Evolutionary conservation across 2,888 invertebrate species (phyloP), one percentile per base, ranked within the genome.

Genomic region (Clistopyga incitator): DNA sequence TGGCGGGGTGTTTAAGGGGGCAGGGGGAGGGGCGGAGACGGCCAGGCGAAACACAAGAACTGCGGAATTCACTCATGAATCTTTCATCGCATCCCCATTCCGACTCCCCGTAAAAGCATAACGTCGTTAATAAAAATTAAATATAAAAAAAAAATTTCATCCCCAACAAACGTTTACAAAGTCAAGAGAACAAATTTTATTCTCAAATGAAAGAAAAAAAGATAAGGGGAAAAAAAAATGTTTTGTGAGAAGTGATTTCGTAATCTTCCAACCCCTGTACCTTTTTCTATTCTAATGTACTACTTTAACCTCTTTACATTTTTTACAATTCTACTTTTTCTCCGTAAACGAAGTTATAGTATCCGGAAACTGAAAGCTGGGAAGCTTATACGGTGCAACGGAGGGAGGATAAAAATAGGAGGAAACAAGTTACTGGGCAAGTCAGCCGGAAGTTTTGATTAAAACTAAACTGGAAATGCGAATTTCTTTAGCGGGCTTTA

Each of bases 381-480:
- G 20, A 11, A 54, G 68, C 18, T 45, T n/a, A 25, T n/a, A 15
- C 20, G 52, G 13, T 74, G 61, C 72, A 78, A 38, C 42, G 68
- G n/a, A 64, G 74, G 61, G 71, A 74, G 65, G 74, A 52, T 45
- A 54, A 67, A 77, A 77, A 71, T 72, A 80, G 67, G 64, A 38
- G 29, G 77, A 64, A 61, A 64, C 81, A 52, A 71, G 81, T 81
- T 78, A 72, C 68, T 25, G 80, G 74, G 6, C 47, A 50, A 65
- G 64, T 45, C 67, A 67, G 54, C 78, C 47, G 79, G 84, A 84
- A 87, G 86, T 89, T 90, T 90, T 90, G 90, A 90, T 90, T 90
- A 90, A 90, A 90, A 89, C 89, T 89, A 89, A 90, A 89, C 88
- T 87, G 87, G 79, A 87, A 86, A 88, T 88, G 87, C 87, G 89